Evolutionary conservation across 2,113 vertebrate genomes (phyloP).

Genomic region (Nothoprocta pentlandii): DNA sequence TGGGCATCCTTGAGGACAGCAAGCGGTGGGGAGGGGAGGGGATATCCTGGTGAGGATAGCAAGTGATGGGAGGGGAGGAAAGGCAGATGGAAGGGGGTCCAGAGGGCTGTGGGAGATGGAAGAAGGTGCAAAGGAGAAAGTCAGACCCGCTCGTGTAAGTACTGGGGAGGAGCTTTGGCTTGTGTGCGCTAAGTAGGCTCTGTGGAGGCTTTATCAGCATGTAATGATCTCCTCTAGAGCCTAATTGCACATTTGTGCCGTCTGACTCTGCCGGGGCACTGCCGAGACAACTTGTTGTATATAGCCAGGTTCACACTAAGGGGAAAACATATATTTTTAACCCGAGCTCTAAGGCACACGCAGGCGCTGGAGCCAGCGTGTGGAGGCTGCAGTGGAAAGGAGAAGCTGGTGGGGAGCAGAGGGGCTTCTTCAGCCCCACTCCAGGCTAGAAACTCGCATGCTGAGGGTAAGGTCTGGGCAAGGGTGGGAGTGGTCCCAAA

Average conservation of each 20-base stretch:
- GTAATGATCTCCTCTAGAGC: fast-evolving
- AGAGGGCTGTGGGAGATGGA: neutral
- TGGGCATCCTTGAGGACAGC: neutral
- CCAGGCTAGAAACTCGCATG: fast-evolving
- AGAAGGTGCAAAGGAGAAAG: neutral
- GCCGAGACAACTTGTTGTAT: neutral
- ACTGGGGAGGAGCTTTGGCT: neutral
- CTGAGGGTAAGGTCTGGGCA: neutral
- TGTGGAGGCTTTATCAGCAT: neutral
- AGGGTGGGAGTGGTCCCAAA: neutral
- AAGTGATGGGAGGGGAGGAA: neutral
- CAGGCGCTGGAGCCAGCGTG: neutral
- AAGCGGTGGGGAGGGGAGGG: neutral
- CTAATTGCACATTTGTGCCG: neutral
- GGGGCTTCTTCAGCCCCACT: fast-evolving
- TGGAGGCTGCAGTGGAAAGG: too few relatives aligned
- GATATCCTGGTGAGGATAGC: neutral
- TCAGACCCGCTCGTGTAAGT: neutral
- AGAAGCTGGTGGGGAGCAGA: neutral
- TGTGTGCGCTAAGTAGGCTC: neutral
- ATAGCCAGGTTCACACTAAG: fast-evolving
- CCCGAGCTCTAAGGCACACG: neutral
- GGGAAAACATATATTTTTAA: fast-evolving
- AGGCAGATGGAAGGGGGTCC: fast-evolving
- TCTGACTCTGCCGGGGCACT: neutral